phyloP scores from a whole-genome alignment of 2,797 vertebrate genomes.

The Scolopax bukidnonensis region DNA sequence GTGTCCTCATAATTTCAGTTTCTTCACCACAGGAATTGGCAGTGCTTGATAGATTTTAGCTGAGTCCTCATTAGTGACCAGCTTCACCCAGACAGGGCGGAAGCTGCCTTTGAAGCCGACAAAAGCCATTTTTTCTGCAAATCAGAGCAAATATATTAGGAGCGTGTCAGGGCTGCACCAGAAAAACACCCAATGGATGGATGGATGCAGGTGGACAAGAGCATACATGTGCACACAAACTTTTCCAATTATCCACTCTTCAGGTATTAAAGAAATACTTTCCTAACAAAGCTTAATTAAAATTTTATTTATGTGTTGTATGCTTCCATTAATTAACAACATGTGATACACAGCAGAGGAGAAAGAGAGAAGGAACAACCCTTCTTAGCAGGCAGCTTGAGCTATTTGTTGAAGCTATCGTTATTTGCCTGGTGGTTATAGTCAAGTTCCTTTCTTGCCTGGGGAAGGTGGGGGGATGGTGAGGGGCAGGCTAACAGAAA shows the following conservation, averaged over 20 bases:
- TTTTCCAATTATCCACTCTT: neutral
- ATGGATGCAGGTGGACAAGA: neutral
- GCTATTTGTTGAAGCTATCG: neutral
- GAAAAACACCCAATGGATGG: neutral
- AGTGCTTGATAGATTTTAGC: slow-evolving; percentile 92
- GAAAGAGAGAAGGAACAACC: neutral
- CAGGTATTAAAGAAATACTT: neutral
- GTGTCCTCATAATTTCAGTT: slow-evolving; percentile 85
- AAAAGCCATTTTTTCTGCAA: slow-evolving; percentile 90
- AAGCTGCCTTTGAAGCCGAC: slow-evolving; percentile 92
- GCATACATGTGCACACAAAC: neutral
- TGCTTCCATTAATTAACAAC: neutral
- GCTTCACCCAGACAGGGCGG: slow-evolving; percentile 87
- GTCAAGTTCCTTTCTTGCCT: neutral
- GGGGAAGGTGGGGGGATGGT: neutral
- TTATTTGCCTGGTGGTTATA: neutral
- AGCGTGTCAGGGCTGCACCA: neutral
- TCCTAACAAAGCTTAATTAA: neutral
- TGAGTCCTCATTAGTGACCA: slow-evolving; percentile 81
- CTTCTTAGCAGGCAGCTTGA: neutral
- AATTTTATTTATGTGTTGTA: neutral
- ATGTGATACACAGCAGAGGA: neutral
- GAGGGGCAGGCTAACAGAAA: neutral
- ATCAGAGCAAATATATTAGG: neutral
- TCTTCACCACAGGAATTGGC: slow-evolving; percentile 89